Evolutionary conservation across 2,113 vertebrate species (phyloP).

Genomic region (Entomyzon cyanotis): DNA sequence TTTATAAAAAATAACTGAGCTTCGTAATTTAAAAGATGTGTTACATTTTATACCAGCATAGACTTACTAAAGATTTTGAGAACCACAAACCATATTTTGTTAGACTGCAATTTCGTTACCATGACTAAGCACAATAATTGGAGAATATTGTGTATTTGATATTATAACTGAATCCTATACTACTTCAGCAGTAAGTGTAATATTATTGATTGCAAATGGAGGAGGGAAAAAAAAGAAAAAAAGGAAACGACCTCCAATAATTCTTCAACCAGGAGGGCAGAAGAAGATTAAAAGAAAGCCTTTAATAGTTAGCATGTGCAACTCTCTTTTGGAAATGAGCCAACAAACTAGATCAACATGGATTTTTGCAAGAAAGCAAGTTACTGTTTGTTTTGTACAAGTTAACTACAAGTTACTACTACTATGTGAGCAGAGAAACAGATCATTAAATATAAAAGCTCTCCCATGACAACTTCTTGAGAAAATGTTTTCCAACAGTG

Average conservation of each 20-base stretch:
- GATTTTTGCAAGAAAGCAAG: neutral
- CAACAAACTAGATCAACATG: neutral
- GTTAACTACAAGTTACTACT: neutral
- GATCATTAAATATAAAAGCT: neutral
- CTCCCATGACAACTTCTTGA: neutral
- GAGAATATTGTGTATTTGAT: neutral
- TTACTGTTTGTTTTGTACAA: neutral
- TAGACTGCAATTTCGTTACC: neutral
- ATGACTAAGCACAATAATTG: neutral
- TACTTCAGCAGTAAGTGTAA: neutral
- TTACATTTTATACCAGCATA: neutral
- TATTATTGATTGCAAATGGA: neutral
- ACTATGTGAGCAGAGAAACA: neutral
- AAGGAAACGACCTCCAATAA: neutral
- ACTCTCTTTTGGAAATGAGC: neutral
- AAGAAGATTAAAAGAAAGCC: neutral
- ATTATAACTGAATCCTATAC: neutral
- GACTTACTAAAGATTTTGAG: neutral
- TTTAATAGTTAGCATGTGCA: neutral
- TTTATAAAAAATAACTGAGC: neutral
- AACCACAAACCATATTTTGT: neutral
- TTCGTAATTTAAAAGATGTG: neutral
- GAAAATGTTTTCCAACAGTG: neutral
- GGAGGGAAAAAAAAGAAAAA: accelerated
- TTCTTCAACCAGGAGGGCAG: neutral